Conservation (phyloP, 2,888 invertebrate genomes). For the Agrilus mali region DNA sequence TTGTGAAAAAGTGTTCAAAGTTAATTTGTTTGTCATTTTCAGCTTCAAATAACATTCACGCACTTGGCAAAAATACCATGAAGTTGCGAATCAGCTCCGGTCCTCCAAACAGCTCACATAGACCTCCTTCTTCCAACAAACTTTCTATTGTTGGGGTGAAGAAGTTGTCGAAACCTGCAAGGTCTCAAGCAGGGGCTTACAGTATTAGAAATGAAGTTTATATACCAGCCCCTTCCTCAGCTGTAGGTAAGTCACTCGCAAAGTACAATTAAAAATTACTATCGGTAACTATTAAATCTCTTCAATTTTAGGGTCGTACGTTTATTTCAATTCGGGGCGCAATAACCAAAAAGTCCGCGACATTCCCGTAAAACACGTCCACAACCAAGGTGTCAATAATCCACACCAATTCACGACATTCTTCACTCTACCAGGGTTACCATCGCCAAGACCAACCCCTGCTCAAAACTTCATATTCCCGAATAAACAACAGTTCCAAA, state of each 20-base stretch:
- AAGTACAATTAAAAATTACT: neutral
- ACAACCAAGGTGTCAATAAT: conserved; percentile 33
- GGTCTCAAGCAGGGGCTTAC: conserved; percentile 20
- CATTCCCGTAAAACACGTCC: conserved; percentile 4
- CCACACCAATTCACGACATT: conserved; percentile 34
- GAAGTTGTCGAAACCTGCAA: conserved; percentile 18
- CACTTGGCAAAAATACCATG: conserved; percentile 19
- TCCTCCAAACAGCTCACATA: conserved; percentile 24
- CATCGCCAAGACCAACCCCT: conserved; percentile 27
- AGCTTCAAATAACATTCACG: neutral
- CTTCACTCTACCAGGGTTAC: conserved; percentile 32
- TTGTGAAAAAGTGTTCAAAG: neutral
- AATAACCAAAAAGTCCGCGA: neutral
- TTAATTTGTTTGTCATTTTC: neutral
- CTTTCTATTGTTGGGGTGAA: conserved; percentile 10
- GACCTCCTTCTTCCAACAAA: conserved; percentile 27
- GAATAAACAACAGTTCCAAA: conserved; percentile 18
- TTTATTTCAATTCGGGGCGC: conserved; percentile 18
- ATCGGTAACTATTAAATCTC: neutral
- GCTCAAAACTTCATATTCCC: conserved; percentile 20
- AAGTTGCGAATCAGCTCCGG: conserved; percentile 29
- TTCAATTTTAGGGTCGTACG: conserved; percentile 19
- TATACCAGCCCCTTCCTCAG: conserved; percentile 23
- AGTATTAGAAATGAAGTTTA: conserved; percentile 29
- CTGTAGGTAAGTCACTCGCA: conserved; percentile 12